These are phyloP conservation scores for Mesocentrotus franciscanus DNA, from an alignment of 53 echinoderm and acorn worm species.

Conservation along the genomic window DNA sequence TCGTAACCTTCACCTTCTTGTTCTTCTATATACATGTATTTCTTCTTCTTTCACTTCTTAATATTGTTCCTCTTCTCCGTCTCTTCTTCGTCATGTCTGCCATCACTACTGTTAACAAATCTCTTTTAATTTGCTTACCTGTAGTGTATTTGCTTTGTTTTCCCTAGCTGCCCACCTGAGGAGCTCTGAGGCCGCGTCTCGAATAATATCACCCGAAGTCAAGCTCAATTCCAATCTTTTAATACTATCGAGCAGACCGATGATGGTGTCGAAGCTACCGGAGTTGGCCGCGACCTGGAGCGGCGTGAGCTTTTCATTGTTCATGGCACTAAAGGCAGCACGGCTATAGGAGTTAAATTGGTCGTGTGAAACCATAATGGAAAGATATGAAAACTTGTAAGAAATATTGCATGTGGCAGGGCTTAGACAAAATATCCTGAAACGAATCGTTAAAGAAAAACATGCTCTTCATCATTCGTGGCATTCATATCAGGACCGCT, in stretches of 20 bases:
- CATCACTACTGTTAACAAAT: not conserved
- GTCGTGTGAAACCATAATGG: not conserved
- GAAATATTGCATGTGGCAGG: no score
- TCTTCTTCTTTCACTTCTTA: no score
- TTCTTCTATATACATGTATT: no score
- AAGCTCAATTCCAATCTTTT: constrained; percentile 71
- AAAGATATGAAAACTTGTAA: no score
- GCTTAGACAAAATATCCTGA: no score
- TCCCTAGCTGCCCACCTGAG: constrained; percentile 50
- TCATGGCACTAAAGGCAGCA: not conserved
- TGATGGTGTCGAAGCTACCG: constrained; percentile 82
- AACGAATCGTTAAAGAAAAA: no score
- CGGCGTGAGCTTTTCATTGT: constrained; percentile 53
- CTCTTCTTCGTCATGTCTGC: not conserved
- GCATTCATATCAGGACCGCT: constrained; percentile 2
- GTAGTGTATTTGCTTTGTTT: constrained; percentile 71
- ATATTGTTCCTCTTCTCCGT: no score
- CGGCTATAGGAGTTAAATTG: not conserved
- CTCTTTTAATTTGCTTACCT: constrained; percentile 52
- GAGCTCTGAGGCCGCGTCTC: constrained; percentile 23
- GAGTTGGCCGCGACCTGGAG: constrained; percentile 85
- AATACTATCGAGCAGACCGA: constrained; percentile 64
- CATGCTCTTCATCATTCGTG: not conserved
- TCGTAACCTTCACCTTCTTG: no score
- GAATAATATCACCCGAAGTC: constrained; percentile 30